Percentiles rank a stretch among this genome's conserved stretches.
These are phyloP conservation scores for Phortica variegata DNA, from an alignment of 1,140 invertebrate genomes.

Conservation along the genomic window DNA sequence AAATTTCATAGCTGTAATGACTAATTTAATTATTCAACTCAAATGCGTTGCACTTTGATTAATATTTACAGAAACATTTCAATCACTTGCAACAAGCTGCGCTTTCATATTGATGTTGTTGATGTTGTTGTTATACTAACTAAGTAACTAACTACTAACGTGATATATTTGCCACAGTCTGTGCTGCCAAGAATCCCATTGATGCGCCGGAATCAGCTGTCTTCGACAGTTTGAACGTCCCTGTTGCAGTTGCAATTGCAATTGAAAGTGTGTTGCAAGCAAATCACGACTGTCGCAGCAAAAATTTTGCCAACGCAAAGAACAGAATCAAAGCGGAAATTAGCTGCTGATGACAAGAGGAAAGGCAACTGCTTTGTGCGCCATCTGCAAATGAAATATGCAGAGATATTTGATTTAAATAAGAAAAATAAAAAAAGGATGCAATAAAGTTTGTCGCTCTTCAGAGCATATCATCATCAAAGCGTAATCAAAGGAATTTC, in stretches of 20 bases:
- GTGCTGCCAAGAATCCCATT: too few relatives aligned
- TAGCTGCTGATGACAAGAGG: slow-evolving; percentile 20
- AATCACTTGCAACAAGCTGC: too few relatives aligned
- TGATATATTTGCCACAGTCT: slow-evolving; percentile 47
- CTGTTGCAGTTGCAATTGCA: background rate
- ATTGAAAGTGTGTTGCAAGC: background rate
- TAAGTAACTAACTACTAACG: slow-evolving; percentile 48
- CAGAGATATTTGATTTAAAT: background rate
- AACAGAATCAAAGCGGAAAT: slow-evolving; percentile 31
- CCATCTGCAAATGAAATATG: slow-evolving; percentile 22
- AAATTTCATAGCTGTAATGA: background rate
- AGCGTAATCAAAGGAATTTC: background rate
- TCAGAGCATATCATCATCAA: too few relatives aligned
- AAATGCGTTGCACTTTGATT: background rate
- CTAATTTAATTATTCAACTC: background rate
- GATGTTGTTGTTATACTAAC: slow-evolving; percentile 41
- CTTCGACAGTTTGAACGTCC: slow-evolving; percentile 3
- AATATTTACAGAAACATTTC: too few relatives aligned
- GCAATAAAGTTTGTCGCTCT: too few relatives aligned
- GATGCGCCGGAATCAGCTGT: too few relatives aligned
- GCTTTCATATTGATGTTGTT: background rate
- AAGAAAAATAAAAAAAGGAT: background rate
- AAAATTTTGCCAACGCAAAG: slow-evolving; percentile 20
- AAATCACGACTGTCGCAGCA: slow-evolving; percentile 29
- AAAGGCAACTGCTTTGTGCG: slow-evolving; percentile 17